Evolutionary conservation across 1,140 invertebrate species (phyloP).

Genomic region (Battus philenor): DNA sequence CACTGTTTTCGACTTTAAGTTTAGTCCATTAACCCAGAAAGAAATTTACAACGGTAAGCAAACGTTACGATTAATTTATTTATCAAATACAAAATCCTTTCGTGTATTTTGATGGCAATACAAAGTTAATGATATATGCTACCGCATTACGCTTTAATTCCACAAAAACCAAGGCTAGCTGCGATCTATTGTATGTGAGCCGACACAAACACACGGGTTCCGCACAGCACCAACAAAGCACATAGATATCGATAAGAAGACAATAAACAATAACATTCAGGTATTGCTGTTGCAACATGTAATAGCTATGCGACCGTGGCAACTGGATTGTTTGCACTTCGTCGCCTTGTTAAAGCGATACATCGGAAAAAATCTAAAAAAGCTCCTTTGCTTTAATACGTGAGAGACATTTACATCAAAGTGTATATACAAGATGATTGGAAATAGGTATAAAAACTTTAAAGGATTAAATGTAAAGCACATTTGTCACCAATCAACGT

Average conservation of each 20-base stretch:
- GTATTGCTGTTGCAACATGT: slow-evolving; percentile 57
- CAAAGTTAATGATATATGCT: slow-evolving; percentile 24
- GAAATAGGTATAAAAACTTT: too few relatives aligned
- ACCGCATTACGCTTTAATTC: slow-evolving; percentile 43
- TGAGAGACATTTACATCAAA: too few relatives aligned
- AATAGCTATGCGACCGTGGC: slow-evolving; percentile 46
- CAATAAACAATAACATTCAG: slow-evolving; percentile 70
- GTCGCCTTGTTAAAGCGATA: neutral
- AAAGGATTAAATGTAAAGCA: too few relatives aligned
- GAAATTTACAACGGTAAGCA: too few relatives aligned
- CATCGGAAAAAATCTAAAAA: slow-evolving; percentile 1
- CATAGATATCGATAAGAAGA: slow-evolving; percentile 66
- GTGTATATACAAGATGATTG: too few relatives aligned
- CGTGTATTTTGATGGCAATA: slow-evolving; percentile 6
- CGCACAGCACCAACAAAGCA: slow-evolving; percentile 49
- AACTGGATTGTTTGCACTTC: slow-evolving; percentile 27
- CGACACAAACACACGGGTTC: slow-evolving; percentile 36
- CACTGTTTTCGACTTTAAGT: too few relatives aligned
- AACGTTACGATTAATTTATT: too few relatives aligned
- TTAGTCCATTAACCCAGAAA: too few relatives aligned
- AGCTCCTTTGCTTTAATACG: neutral
- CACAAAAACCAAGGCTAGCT: slow-evolving; percentile 62
- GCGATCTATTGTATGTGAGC: slow-evolving; percentile 42
- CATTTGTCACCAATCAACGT: too few relatives aligned
- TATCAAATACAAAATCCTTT: too few relatives aligned